Conservation (phyloP, 2,113 vertebrate species). For the Ophthalmolycus amberensis region DNA sequence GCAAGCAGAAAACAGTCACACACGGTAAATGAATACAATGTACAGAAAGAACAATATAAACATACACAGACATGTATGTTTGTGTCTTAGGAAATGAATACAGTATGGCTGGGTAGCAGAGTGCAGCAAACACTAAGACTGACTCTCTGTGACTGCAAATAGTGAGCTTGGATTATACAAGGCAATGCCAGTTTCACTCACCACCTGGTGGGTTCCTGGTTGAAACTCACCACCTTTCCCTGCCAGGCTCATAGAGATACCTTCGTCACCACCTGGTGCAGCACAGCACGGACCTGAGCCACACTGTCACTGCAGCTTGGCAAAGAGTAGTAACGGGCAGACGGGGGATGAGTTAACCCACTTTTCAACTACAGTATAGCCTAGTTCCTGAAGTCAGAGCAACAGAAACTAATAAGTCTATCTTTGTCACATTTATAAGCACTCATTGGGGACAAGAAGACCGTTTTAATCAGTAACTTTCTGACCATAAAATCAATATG, state of each 20-base stretch:
- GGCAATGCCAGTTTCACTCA: constrained; percentile 24
- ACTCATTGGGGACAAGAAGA: not conserved
- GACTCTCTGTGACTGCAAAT: constrained; percentile 13
- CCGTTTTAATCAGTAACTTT: not conserved
- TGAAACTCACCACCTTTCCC: constrained; percentile 17
- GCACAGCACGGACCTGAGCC: constrained; percentile 4
- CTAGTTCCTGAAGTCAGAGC: constrained; percentile 37
- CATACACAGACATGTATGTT: not conserved
- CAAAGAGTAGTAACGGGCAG: not conserved
- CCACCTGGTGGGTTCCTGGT: constrained; percentile 24
- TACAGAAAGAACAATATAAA: not conserved
- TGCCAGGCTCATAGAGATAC: constrained; percentile 13
- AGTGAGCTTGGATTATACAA: constrained; percentile 28
- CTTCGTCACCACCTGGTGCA: constrained; percentile 37
- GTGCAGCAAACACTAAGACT: constrained; percentile 12
- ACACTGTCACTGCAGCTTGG: constrained; percentile 21
- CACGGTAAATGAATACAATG: not conserved
- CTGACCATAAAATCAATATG: not conserved
- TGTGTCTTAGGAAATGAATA: not conserved
- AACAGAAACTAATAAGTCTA: constrained; percentile 30
- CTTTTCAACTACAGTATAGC: constrained; percentile 44
- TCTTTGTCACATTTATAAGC: constrained; percentile 6
- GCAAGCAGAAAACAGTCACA: not conserved
- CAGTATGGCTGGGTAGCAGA: constrained; percentile 2
- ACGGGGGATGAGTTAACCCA: constrained; percentile 51